Conservation (phyloP, 1,140 invertebrate species). For the Potamilus streckersoni region DNA sequence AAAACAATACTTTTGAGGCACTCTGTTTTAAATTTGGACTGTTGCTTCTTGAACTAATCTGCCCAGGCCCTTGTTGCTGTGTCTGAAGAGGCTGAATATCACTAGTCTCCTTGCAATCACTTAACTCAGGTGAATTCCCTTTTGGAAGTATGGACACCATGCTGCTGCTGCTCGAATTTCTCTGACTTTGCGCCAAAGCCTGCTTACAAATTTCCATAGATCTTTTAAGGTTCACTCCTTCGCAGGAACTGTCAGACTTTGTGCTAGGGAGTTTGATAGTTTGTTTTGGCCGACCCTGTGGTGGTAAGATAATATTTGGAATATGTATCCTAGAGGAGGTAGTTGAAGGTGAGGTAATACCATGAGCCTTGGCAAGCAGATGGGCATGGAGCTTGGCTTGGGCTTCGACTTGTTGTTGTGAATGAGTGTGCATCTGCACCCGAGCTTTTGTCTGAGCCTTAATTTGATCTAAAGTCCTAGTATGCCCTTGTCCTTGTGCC, state of each 20-base stretch:
- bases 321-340: conserved; percentile 34
- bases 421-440: conserved; percentile 40
- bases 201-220: conserved; percentile 94
- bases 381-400: conserved; percentile 32
- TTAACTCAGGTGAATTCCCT: background rate
- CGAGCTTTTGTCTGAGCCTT: conserved; percentile 62
- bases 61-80: conserved; percentile 1
- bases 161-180: conserved; percentile 1
- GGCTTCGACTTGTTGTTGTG: conserved; percentile 32
- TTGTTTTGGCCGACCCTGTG: conserved; percentile 26
- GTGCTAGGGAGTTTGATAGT: conserved; percentile 13
- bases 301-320: conserved; percentile 44
- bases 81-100: conserved; percentile 10
- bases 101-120: conserved; percentile 1
- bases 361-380: conserved; percentile 27
- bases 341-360: conserved; percentile 9
- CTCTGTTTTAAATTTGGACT: conserved; percentile 22
- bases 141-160: conserved; percentile 14
- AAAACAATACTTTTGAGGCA: conserved; percentile 51
- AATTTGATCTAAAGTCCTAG: conserved; percentile 61
- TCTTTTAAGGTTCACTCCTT: conserved; percentile 88
- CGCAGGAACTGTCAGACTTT: conserved; percentile 28
- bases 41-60: conserved; percentile 9
- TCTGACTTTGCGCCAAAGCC: conserved; percentile 23
- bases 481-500: conserved; percentile 44